Evolutionary conservation across 2,113 vertebrate species (phyloP), one percentile per base, ranked within the genome.

Genomic region (Ophiodon elongatus): DNA sequence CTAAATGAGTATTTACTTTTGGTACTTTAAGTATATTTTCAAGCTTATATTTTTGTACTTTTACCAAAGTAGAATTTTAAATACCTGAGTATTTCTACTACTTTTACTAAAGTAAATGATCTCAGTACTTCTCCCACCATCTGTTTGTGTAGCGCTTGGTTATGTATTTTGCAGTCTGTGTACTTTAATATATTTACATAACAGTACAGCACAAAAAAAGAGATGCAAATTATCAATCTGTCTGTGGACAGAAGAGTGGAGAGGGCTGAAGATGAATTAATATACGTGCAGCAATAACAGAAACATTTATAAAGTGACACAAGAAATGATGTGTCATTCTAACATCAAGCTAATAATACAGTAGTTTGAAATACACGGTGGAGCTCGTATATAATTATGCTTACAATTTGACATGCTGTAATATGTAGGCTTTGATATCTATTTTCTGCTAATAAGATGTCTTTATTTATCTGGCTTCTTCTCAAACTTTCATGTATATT

Each of bases 211-310:
- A 47, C 39, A 45, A 59, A 13, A 27, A 29, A 70, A 25, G 25
- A 39, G 31, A 80, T 79, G 56, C 60, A 75, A 78, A 84, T 68
- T 0, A 80, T 62, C 33, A 2, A 66, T 77, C 27, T 29, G 45
- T 56, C 13, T 57, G n/a, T 23, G 50, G 52, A 66, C 35, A n/a
- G 29, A 68, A 1, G 31, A 69, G 29, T 23, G 2, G 17, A 41
- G 45, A 33, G 39, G 52, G 15, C 64, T 57, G 6, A 21, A 8
- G 17, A 33, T 73, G 56, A 63, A 77, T 80, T 45, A 2, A 68
- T 25, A 63, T 3, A 72, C 60, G 11, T 13, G 63, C 68, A 14
- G 54, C 14, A 60, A 23, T 25, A 33, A 56, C 23, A 76, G 19
- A 2, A 72, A 72, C 50, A 73, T 56, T 81, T 76, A 59, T 3